Evolutionary conservation across 1,140 invertebrate genomes (phyloP).

Genomic region (Eriosoma lanigerum): DNA sequence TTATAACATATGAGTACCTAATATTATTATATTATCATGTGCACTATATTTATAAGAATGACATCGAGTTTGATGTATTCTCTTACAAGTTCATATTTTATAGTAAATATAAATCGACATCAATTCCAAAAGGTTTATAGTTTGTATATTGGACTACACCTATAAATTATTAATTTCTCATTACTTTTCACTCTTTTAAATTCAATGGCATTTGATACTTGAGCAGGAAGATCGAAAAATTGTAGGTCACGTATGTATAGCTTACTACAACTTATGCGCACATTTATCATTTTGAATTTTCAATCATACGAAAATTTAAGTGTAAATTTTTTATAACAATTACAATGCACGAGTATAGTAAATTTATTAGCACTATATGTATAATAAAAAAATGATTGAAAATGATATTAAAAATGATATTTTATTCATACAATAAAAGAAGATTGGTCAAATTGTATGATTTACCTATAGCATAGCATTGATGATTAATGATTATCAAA

Average conservation of each 20-base stretch:
- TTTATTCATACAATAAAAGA: no score
- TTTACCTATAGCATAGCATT: no score
- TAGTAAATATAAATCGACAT: neutral
- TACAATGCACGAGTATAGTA: no score
- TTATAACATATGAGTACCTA: no score
- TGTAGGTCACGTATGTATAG: neutral
- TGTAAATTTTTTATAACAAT: no score
- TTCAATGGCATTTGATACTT: constrained; percentile 22
- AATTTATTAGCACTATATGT: no score
- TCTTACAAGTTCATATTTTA: neutral
- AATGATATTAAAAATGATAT: no score
- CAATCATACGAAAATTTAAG: no score
- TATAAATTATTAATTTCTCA: constrained; percentile 43
- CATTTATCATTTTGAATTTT: no score
- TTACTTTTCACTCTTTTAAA: constrained; percentile 16
- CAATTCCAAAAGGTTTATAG: neutral
- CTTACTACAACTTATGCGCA: neutral
- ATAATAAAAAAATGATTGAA: no score
- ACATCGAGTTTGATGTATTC: neutral
- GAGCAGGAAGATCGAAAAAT: constrained; percentile 16
- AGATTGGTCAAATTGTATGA: no score
- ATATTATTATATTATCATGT: neutral
- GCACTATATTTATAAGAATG: neutral
- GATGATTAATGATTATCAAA: no score
- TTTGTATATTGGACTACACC: neutral